phyloP scores from a whole-genome alignment of 2,113 vertebrate species.

The Benitochromis conjunctus region DNA sequence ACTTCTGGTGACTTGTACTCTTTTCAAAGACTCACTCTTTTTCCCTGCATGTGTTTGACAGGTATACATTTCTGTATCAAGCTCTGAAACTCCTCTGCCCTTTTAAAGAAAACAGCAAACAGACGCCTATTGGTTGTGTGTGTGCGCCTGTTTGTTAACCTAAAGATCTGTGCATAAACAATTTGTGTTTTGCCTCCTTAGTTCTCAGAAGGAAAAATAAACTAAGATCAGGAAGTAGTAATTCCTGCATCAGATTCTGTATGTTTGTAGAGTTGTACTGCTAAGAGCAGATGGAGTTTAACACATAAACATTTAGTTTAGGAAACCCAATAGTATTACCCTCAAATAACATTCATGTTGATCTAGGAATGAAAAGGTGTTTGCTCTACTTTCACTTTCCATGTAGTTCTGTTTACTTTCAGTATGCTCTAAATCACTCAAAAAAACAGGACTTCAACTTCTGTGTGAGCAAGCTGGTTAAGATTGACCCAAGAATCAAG shows the following conservation, averaged over 20 bases:
- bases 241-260: constrained; percentile 14
- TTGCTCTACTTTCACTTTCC: not conserved
- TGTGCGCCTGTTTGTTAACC: not conserved
- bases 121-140: not conserved
- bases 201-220: constrained; percentile 41
- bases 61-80: not conserved
- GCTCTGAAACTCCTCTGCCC: not conserved
- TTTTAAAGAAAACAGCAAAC: not conserved
- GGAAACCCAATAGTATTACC: not conserved
- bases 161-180: constrained; percentile 15
- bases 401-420: not conserved
- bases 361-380: not conserved
- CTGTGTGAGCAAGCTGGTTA: not conserved
- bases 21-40: not conserved
- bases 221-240: constrained; percentile 14
- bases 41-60: not conserved
- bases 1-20: not conserved
- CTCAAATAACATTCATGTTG: not conserved
- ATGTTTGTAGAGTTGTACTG: constrained; percentile 20
- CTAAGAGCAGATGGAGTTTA: not conserved
- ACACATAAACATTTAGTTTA: constrained; percentile 20
- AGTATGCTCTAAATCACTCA: not conserved
- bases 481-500: not conserved
- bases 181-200: constrained; percentile 14
- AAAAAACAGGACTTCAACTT: not conserved